Base-by-base conservation (phyloP, 2,888 invertebrate species). In the Zelleria hepariella region DNA sequence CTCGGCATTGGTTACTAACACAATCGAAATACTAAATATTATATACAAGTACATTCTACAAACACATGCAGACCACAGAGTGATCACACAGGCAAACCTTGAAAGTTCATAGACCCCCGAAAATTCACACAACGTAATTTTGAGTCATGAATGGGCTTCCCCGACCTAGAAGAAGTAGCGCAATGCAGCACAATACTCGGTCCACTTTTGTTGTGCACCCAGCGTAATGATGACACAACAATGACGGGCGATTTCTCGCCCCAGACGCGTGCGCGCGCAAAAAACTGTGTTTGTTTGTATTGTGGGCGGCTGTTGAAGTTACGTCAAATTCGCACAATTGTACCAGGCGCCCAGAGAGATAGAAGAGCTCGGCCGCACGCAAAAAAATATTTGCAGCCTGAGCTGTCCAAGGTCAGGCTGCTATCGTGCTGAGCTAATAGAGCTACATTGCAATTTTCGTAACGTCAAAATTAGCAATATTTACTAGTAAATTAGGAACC, bases 261-360 rank as follows among this genome's bases (percentile, higher is more conserved):
- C 66, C 64, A 64, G 77, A 78, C 83, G 75, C 84, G 86, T 81
- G 86, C 80, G 69, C 67, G 60, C 68, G 73, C 75, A 78, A 80
- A 80, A 69, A 62, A 61, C 61, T 64, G 5, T 66, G 18, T 53
- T 54, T 66, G 18, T 53, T 54, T 52, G 48, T 75, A 67, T 74
- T 73, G 75, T 73, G 69, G 76, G 78, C 74, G 76, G 74, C 74
- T n/a, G n/a, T 73, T 74, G 71, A 75, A 80, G 80, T 85, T 86
- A 82, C 85, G 82, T 81, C 80, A 81, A 80, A 78, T 88, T 87
- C 86, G 88, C 88, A 88, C 86, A 87, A 83, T 80, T 80, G 75
- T 86, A 87, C 84, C 69, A 86, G 82, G 86, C 73, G 67, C 72
- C 64, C 69, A 87, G 75, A 64, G 60, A 64, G 61, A 62, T 57